Evolutionary conservation across 2,888 invertebrate species (phyloP), one percentile per base, ranked within the genome.

Genomic region (Stenolophus ochropezus): DNA sequence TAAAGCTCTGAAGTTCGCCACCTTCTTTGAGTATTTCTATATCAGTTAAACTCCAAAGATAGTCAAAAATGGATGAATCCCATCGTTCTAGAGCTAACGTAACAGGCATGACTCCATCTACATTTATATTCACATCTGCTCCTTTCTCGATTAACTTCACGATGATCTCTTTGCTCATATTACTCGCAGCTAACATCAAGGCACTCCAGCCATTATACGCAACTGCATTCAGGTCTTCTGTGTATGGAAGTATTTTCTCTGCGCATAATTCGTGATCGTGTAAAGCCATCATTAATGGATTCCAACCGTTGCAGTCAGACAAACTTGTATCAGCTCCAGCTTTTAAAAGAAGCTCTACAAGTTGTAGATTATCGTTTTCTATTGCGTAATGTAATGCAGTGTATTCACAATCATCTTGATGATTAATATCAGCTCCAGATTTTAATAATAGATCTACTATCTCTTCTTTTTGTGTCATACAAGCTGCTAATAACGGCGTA

Each of bases 311-410:
- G 27, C 47, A 25, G 33, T 77, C 77, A 14, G 25, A 20, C 11
- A 77, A 20, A 21, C 47, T 61, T 8, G 77, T 42, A 65, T 77
- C 77, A 42, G 65, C 47, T n/a, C 65, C 65, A 6, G 42, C 21
- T 4, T 47, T 21, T 42, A 77, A n/a, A 11, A 77, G 25, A 21
- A 61, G n/a, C 21, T 65, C 47, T 42, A 77, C 65, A 4, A 77
- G 18, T 21, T 65, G 27, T 47, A 61, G 65, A 77, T 77, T n/a
- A 23, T 77, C 65, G 6, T 77, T 77, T 65, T 65, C 77, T 49
- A 77, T 65, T 3, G 77, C 77, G n/a, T 77, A 77, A 14, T 61
- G 65, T 4, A 77, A n/a, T n/a, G 77, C 61, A 21, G 77, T 47
- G 14, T 77, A 65, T 14, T 18, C 18, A 11, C 16, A 42, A 47